Percentiles rank a stretch among this genome's conserved stretches.
phyloP scores from a whole-genome alignment of 1,140 invertebrate genomes.

The Acromyrmex heyeri region DNA sequence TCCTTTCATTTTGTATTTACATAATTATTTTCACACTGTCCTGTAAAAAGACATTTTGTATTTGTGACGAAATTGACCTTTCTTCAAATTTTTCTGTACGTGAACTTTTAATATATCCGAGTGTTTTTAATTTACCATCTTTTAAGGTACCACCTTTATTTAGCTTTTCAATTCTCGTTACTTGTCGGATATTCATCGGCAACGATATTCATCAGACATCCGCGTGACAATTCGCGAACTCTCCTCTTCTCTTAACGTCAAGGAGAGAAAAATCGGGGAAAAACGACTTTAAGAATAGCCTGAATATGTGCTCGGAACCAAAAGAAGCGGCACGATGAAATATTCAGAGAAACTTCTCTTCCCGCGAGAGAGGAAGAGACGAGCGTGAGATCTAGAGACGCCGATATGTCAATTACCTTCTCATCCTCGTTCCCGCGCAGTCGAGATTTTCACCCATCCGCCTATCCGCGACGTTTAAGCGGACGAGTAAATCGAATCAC shows the following conservation, averaged over 20 bases:
- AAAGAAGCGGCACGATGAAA: conserved; percentile 29
- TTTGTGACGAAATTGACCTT: no score
- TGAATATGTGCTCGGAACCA: not conserved
- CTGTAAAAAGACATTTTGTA: no score
- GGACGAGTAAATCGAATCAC: conserved; percentile 51
- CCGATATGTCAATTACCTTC: conserved; percentile 56
- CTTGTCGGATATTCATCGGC: not conserved
- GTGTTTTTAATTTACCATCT: no score
- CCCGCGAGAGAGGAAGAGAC: conserved; percentile 23
- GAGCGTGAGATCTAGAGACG: conserved; percentile 34
- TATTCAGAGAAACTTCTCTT: conserved; percentile 44
- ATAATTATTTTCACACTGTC: not conserved
- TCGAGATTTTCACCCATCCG: conserved; percentile 29
- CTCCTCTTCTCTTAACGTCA: not conserved
- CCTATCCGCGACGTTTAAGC: conserved; percentile 32
- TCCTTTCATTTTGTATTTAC: not conserved
- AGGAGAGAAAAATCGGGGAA: not conserved
- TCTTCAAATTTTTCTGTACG: no score
- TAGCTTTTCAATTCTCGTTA: conserved; percentile 7
- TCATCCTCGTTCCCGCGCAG: conserved; percentile 40
- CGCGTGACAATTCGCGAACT: not conserved
- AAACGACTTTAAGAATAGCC: conserved; percentile 29
- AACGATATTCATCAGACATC: not conserved
- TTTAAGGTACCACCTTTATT: not conserved
- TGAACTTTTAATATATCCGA: no score